Evolutionary conservation across 2,113 vertebrate genomes (phyloP), one percentile per base, ranked within the genome.

Genomic region (Trematocara variabile): DNA sequence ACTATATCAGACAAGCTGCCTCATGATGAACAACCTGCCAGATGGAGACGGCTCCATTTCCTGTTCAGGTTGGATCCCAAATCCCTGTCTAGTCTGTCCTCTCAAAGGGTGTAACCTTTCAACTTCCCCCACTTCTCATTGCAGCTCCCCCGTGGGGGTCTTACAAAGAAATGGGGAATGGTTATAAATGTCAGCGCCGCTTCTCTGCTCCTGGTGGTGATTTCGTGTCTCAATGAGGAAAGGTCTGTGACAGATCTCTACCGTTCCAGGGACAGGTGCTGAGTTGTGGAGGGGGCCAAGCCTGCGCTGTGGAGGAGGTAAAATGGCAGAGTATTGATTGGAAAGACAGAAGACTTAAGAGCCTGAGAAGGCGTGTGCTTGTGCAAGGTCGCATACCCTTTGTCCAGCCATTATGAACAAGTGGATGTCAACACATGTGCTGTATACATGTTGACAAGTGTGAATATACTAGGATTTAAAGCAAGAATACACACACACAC

Each of bases 311-410:
- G 39, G 37, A 87, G 39, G 37, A 87, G 84, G 87, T 52, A 88
- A 92, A 93, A 91, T 90, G 91, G 89, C 80, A 91, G 65, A 53
- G 88, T 90, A 92, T 93, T 73, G 95, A 93, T 92, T 77, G 65
- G 80, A 2, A 52, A 41, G 73, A 89, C 60, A 41, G 75, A 83
- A 46, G 82, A 75, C 63, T 83, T 81, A 65, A 91, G 81, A 88
- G 25, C 16, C 70, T 12, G 70, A 60, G 54, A 70, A 70, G 44
- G 5, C 4, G 46, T 41, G 88, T 88, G 84, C 90, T 90, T 93
- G 85, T 83, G 77, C 53, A 88, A 90, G 91, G 92, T 90, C 80
- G 37, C 9, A 11, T n/a, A 30, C 70, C 60, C 20, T 81, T 86
- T 8, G 6, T 41, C 84, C 39, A 58, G 22, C 77, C 68, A 65